phyloP scores from a whole-genome alignment of 53 echinoderm and acorn worm genomes.

The Antedon mediterranea region DNA sequence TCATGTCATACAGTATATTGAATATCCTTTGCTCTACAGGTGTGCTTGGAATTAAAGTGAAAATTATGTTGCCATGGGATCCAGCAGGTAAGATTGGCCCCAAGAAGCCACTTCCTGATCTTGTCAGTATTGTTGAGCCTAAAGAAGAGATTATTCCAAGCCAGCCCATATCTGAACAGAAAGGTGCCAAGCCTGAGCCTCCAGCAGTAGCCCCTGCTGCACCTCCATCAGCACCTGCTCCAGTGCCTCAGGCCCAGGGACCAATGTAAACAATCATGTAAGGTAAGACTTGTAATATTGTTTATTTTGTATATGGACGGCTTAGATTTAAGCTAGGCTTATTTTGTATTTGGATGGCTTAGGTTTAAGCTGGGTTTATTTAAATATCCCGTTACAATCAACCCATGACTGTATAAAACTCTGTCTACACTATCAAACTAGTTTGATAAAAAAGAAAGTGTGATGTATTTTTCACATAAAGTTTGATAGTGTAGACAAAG shows the following conservation, averaged over 20 bases:
- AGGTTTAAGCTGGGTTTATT: no score
- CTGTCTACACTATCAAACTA: no score
- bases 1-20: not conserved
- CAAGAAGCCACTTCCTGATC: slow-evolving; percentile 88
- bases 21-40: slow-evolving; percentile 34
- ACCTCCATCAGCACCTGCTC: not conserved
- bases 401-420: no score
- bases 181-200: slow-evolving; percentile 4
- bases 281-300: no score
- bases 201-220: not conserved
- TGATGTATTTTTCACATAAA: no score
- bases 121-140: slow-evolving; percentile 86
- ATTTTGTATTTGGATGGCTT: no score
- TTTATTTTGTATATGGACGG: no score
- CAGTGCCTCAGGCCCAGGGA: not conserved
- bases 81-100: slow-evolving; percentile 77
- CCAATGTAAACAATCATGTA: not conserved
- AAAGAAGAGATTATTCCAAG: slow-evolving; percentile 68
- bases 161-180: slow-evolving; percentile 95
- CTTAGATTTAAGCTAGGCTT: no score
- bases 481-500: no score
- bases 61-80: slow-evolving; percentile 95
- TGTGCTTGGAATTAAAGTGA: slow-evolving; percentile 98
- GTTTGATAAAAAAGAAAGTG: no score
- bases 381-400: no score